phyloP scores from a whole-genome alignment of 2,888 invertebrate species.

The Lepidonotus clava region DNA sequence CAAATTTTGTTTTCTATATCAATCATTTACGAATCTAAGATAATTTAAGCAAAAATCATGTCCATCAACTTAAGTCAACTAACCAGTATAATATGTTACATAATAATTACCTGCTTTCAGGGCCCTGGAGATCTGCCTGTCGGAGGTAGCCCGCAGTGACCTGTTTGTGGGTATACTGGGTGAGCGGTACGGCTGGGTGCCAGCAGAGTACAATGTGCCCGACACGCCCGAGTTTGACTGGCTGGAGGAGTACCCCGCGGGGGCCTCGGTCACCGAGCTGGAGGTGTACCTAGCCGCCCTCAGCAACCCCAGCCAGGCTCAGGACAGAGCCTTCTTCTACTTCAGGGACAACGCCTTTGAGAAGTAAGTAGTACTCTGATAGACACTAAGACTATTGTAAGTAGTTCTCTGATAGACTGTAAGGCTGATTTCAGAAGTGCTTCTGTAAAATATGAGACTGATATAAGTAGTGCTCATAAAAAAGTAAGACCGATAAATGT shows the following conservation, averaged over 20 bases:
- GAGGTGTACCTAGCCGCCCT: constrained; percentile 79
- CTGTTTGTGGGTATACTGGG: constrained; percentile 81
- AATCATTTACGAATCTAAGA: no score
- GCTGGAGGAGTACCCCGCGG: constrained; percentile 75
- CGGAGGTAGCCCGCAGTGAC: constrained; percentile 79
- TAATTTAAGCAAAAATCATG: no score
- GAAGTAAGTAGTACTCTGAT: not conserved
- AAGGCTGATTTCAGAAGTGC: no score
- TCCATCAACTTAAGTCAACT: no score
- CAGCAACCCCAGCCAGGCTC: constrained; percentile 65
- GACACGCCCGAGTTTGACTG: constrained; percentile 78
- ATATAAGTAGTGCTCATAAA: no score
- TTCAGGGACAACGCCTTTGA: constrained; percentile 73
- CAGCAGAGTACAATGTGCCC: constrained; percentile 73
- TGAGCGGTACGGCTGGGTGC: constrained; percentile 80
- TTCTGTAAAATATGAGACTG: no score
- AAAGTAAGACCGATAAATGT: no score
- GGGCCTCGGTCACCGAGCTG: constrained; percentile 80
- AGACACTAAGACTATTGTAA: no score
- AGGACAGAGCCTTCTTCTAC: constrained; percentile 79
- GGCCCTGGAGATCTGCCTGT: constrained; percentile 79
- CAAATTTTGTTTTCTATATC: no score
- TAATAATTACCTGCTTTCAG: constrained; percentile 73
- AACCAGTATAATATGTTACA: no score
- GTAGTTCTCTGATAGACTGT: no score